A percentile compares a stretch with the other conserved stretches of the same genome.
phyloP scores from a whole-genome alignment of 1,140 invertebrate genomes.

The Chelonus insularis region DNA sequence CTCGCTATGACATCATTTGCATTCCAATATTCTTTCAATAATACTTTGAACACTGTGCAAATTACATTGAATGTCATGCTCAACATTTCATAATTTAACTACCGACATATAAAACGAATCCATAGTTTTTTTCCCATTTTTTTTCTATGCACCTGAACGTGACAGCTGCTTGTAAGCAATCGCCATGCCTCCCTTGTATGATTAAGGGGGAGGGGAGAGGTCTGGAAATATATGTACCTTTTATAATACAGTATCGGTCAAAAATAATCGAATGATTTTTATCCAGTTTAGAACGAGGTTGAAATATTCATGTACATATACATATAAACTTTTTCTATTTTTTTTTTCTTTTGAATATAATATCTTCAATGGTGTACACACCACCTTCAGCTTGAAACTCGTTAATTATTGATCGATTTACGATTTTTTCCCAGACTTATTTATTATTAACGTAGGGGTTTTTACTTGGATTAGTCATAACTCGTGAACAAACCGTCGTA shows the following conservation, averaged over 20 bases:
- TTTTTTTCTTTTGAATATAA: no score
- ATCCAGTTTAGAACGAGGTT: no score
- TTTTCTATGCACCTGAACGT: constrained; percentile 30
- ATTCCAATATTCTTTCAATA: not conserved
- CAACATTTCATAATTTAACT: not conserved
- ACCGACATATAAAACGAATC: not conserved
- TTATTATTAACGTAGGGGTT: no score
- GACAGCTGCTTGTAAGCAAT: constrained; percentile 33
- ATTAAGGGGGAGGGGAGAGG: not conserved
- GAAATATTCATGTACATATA: no score
- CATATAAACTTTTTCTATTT: not conserved
- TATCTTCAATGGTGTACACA: no score
- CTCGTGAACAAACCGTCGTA: no score
- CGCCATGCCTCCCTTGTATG: not conserved
- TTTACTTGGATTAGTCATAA: no score
- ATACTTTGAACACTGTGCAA: not conserved
- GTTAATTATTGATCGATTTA: no score
- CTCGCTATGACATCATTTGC: no score
- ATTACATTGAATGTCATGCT: not conserved
- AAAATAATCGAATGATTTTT: not conserved
- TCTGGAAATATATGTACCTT: not conserved
- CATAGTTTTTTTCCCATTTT: no score
- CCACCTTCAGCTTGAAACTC: no score
- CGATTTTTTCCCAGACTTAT: no score
- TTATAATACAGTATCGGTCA: not conserved